Evolutionary conservation across 2,113 vertebrate species (phyloP).

Genomic region (Lagopus leucura): DNA sequence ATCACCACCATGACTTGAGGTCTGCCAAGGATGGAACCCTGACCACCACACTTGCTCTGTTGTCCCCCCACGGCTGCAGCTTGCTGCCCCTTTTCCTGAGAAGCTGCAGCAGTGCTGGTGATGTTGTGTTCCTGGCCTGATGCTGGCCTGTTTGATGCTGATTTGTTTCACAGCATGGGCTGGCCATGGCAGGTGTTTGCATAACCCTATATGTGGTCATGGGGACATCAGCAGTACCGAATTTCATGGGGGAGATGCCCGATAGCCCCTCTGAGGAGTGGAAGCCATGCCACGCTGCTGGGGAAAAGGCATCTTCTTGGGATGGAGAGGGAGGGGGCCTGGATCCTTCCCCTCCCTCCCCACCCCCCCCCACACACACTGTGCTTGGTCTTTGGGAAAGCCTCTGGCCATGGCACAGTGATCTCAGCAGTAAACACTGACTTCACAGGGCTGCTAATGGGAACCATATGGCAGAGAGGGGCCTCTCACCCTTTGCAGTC

Average conservation of each 20-base stretch:
- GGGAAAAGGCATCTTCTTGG: fast-evolving
- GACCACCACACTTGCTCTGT: not conserved
- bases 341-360: not conserved
- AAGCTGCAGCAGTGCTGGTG: not conserved
- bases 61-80: too few species aligned
- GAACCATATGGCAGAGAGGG: constrained; percentile 46
- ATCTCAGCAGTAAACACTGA: not conserved
- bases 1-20: not conserved
- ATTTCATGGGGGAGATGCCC: not conserved
- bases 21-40: not conserved
- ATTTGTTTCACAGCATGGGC: not conserved
- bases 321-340: not conserved
- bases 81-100: not conserved
- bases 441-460: constrained; percentile 24
- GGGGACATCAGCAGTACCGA: not conserved
- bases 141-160: fast-evolving
- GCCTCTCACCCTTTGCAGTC: not conserved
- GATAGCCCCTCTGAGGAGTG: fast-evolving
- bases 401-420: fast-evolving
- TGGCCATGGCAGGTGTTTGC: fast-evolving
- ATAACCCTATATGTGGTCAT: fast-evolving
- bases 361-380: fast-evolving
- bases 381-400: not conserved
- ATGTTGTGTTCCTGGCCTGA: not conserved
- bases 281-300: not conserved